Evolutionary conservation across 1,140 invertebrate genomes (phyloP).

Genomic region (Drosophila tristis): DNA sequence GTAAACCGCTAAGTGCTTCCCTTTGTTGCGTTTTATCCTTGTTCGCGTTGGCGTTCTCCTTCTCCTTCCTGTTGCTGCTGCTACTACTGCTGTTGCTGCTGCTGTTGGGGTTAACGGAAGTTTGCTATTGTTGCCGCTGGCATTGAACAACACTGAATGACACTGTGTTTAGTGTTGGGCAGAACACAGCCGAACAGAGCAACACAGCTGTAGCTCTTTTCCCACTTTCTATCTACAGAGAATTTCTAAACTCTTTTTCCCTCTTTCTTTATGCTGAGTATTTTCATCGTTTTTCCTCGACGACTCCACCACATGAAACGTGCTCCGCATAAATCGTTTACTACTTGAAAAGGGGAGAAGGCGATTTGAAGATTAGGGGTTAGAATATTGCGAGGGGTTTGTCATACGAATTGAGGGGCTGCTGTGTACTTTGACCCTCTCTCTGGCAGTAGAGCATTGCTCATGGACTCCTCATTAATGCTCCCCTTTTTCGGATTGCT

Average conservation of each 20-base stretch:
- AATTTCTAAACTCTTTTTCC: constrained; percentile 8
- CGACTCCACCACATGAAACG: constrained; percentile 64
- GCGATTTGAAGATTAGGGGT: no score
- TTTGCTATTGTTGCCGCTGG: constrained; percentile 59
- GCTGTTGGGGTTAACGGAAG: constrained; percentile 51
- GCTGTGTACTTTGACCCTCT: constrained; percentile 40
- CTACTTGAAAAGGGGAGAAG: constrained; percentile 3
- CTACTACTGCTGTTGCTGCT: background rate
- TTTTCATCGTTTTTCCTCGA: constrained; percentile 39
- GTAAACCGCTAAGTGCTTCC: constrained; percentile 73
- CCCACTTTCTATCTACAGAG: background rate
- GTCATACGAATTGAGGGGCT: background rate
- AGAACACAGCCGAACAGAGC: background rate
- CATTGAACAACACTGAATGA: constrained; percentile 60
- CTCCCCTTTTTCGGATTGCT: constrained; percentile 14
- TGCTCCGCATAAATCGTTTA: constrained; percentile 63
- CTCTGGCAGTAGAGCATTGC: constrained; percentile 12
- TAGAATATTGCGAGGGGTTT: constrained; percentile 21
- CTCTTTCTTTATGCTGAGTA: constrained; percentile 28
- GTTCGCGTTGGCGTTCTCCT: constrained; percentile 5
- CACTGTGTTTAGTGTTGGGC: constrained; percentile 40
- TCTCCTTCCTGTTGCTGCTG: constrained; percentile 38
- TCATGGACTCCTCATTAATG: constrained; percentile 19
- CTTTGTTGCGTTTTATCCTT: constrained; percentile 62
- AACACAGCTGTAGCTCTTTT: background rate